Evolutionary conservation across 2,888 invertebrate genomes (phyloP).

Genomic region (Torymus tubicola): DNA sequence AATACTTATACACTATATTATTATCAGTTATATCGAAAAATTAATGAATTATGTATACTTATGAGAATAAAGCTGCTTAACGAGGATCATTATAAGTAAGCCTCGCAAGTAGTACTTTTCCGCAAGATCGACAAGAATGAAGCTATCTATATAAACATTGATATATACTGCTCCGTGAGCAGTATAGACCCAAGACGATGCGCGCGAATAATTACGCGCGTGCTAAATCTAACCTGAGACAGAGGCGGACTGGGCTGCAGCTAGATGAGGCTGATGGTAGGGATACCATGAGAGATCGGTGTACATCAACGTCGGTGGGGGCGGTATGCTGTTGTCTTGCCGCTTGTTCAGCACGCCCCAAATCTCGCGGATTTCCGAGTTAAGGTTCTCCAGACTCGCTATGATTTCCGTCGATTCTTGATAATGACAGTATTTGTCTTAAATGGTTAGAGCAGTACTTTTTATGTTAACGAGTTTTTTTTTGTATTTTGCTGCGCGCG

Average conservation of each 20-base stretch:
- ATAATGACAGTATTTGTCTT: constrained; percentile 77
- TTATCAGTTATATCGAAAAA: too few relatives aligned
- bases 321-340: constrained; percentile 78
- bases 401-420: constrained; percentile 84
- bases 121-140: background rate
- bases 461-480: constrained; percentile 12
- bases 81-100: background rate
- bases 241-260: constrained; percentile 68
- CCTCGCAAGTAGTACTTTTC: constrained; percentile 26
- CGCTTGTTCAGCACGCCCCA: constrained; percentile 83
- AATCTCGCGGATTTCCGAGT: constrained; percentile 84
- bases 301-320: constrained; percentile 78
- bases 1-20: too few relatives aligned
- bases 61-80: too few relatives aligned
- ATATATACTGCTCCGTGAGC: too few relatives aligned
- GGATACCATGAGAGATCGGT: constrained; percentile 79
- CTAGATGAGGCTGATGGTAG: constrained; percentile 68
- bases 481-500: too few relatives aligned
- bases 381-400: constrained; percentile 83
- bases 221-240: constrained; percentile 66
- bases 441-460: constrained; percentile 50
- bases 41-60: too few relatives aligned
- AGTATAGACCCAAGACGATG: too few relatives aligned
- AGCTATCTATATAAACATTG: too few relatives aligned
- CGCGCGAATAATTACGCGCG: too few relatives aligned